These are phyloP conservation scores for Ryuthela nishihirai DNA, from an alignment of 2,888 invertebrate genomes.

Conservation along the genomic window DNA sequence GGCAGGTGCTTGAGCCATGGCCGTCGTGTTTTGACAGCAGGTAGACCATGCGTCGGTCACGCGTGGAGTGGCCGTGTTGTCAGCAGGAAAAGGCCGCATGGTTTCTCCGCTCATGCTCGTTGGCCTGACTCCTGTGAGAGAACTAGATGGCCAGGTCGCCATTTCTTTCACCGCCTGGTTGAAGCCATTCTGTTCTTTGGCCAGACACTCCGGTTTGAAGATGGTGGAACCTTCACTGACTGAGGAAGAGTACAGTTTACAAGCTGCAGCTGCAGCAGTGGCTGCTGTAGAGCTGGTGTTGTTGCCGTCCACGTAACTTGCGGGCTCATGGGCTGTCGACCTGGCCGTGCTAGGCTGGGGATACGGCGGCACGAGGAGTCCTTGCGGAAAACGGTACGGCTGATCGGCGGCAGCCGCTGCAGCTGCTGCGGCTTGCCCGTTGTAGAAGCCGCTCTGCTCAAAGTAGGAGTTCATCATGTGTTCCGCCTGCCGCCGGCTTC, in stretches of 20 bases:
- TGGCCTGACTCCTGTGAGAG: slow-evolving; percentile 31
- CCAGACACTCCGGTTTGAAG: slow-evolving; percentile 41
- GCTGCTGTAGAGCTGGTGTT: slow-evolving; percentile 24
- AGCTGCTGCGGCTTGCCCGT: slow-evolving; percentile 67
- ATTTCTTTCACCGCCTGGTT: slow-evolving; percentile 39
- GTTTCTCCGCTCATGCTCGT: slow-evolving; percentile 27
- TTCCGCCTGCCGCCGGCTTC: slow-evolving; percentile 6
- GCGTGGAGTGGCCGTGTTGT: slow-evolving; percentile 35
- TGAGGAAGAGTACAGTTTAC: slow-evolving; percentile 43
- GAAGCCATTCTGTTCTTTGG: slow-evolving; percentile 42
- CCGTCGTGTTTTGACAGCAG: slow-evolving; percentile 43
- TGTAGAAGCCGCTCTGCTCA: slow-evolving; percentile 93
- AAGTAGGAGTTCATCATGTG: slow-evolving; percentile 86
- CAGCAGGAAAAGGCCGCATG: slow-evolving; percentile 37
- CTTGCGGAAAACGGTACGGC: slow-evolving; percentile 37
- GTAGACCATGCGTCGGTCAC: slow-evolving; percentile 55
- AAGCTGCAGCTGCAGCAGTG: slow-evolving; percentile 35
- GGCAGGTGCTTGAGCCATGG: slow-evolving; percentile 76
- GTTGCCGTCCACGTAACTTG: slow-evolving; percentile 20
- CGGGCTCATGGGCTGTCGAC: slow-evolving; percentile 16
- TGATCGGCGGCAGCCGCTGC: slow-evolving; percentile 57
- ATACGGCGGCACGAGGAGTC: slow-evolving; percentile 32
- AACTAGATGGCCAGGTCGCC: slow-evolving; percentile 35
- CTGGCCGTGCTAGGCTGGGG: slow-evolving; percentile 24
- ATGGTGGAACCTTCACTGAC: slow-evolving; percentile 38